Evolutionary conservation across 2,797 vertebrate genomes (phyloP), one percentile per base, ranked within the genome.

Genomic region (Notolabrus celidotus): DNA sequence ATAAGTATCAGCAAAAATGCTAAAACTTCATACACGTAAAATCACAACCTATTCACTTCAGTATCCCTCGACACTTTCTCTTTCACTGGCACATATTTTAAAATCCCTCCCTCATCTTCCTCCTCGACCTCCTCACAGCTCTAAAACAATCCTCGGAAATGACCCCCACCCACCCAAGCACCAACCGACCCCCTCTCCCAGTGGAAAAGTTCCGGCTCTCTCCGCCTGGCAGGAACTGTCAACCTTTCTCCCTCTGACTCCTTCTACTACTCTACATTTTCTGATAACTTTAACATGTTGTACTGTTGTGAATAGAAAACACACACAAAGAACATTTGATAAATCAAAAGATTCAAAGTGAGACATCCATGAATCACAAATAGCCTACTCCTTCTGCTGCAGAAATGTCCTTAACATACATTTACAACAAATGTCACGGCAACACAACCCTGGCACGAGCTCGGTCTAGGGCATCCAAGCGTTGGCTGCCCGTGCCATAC

Each of bases 111-210:
- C 22, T 23, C n/a, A 7, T 23, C 45, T 20, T 23, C 42, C 23
- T 7, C 45, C 25, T 11, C 52, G 19, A 5, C 66, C 59, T 52
- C 42, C 69, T 54, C 50, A 7, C 33, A 15, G 54, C 64, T 61
- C 63, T 50, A 1, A 55, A 77, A 86, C 86, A 88, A 88, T 88
- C 39, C 67, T 69, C 71, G 83, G 83, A 88, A 88, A 54, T 69
- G 55, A 43, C 56, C 57, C 29, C 61, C 69, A 50, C 55, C 65
- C 73, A 33, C 4, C 11, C 23, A 11, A 2, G 7, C 7, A 14
- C 8, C 62, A 31, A 19, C 3, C 15, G 17, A 34, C 6, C 23
- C 11, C 19, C 46, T 0, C 19, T 17, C 47, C 19, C 33, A 12
- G 15, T 62, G 71, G 67, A 70, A 80, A 74, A 70, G 36, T 53